phyloP scores from a whole-genome alignment of 2,113 vertebrate genomes.

The Macrotis lagotis region DNA sequence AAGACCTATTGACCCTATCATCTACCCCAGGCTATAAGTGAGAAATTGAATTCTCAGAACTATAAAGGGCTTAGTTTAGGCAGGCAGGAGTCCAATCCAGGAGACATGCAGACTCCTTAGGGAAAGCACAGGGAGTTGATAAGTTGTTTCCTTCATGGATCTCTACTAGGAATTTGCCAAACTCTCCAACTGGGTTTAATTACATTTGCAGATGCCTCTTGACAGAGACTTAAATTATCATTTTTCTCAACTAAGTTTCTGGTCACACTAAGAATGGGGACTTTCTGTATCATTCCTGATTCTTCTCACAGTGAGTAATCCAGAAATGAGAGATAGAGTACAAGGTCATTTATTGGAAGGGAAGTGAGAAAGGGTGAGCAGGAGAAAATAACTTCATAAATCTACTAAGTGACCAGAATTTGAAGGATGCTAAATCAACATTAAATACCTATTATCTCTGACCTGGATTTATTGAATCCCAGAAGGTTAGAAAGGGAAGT shows the following conservation, averaged over 20 bases:
- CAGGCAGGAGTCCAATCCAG: background rate
- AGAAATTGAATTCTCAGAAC: constrained; percentile 62
- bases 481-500: background rate
- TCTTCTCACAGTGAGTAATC: background rate
- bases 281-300: background rate
- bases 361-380: background rate
- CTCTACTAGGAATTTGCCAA: background rate
- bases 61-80: constrained; percentile 10
- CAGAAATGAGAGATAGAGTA: background rate
- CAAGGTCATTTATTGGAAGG: background rate
- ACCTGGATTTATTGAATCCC: background rate
- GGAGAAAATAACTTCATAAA: background rate
- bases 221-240: background rate
- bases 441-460: background rate
- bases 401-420: background rate
- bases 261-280: background rate
- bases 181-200: background rate
- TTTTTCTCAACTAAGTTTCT: background rate
- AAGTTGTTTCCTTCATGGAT: background rate
- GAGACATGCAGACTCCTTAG: background rate
- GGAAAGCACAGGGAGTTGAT: background rate
- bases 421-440: background rate
- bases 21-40: constrained; percentile 48
- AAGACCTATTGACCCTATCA: constrained; percentile 41
- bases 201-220: background rate